A percentile compares a stretch with the other conserved stretches of the same genome.
These are phyloP conservation scores for Miltochrista miniata DNA, from an alignment of 2,888 invertebrate species.

Conservation along the genomic window DNA sequence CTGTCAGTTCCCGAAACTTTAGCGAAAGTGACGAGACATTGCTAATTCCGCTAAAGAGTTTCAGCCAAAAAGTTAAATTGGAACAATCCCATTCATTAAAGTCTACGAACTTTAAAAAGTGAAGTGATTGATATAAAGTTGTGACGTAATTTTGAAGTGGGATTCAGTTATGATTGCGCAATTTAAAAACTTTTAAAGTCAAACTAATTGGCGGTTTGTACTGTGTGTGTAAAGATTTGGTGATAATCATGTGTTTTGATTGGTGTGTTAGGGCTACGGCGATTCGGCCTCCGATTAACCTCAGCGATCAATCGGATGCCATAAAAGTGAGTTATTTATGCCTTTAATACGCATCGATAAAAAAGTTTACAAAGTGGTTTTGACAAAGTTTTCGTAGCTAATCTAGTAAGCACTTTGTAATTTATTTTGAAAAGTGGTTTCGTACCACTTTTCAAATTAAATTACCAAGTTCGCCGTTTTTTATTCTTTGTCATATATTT, in stretches of 20 bases:
- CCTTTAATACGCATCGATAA: no score
- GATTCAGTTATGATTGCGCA: slow-evolving; percentile 62
- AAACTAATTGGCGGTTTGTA: slow-evolving; percentile 56
- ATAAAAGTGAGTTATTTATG: slow-evolving; percentile 86
- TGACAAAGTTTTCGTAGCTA: no score
- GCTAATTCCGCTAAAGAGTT: slow-evolving; percentile 46
- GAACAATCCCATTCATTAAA: slow-evolving; percentile 29
- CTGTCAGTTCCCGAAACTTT: slow-evolving; percentile 65
- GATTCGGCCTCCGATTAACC: slow-evolving; percentile 90
- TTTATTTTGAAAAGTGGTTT: no score
- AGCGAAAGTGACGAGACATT: slow-evolving; percentile 74
- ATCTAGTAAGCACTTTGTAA: no score
- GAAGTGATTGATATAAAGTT: slow-evolving; percentile 37
- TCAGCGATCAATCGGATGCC: slow-evolving; percentile 88
- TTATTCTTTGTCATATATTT: no score
- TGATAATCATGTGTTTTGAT: slow-evolving; percentile 83
- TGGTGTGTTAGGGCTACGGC: slow-evolving; percentile 88
- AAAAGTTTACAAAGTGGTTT: no score
- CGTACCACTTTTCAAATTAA: no score
- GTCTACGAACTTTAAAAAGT: slow-evolving; percentile 37
- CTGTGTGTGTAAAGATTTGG: slow-evolving; percentile 51
- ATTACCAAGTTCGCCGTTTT: no score
- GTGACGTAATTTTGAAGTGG: slow-evolving; percentile 20
- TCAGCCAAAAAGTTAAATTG: slow-evolving; percentile 36
- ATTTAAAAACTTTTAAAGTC: slow-evolving; percentile 50